Conservation (phyloP, 2,797 vertebrate genomes). For the Otolemur crassicaudatus region DNA sequence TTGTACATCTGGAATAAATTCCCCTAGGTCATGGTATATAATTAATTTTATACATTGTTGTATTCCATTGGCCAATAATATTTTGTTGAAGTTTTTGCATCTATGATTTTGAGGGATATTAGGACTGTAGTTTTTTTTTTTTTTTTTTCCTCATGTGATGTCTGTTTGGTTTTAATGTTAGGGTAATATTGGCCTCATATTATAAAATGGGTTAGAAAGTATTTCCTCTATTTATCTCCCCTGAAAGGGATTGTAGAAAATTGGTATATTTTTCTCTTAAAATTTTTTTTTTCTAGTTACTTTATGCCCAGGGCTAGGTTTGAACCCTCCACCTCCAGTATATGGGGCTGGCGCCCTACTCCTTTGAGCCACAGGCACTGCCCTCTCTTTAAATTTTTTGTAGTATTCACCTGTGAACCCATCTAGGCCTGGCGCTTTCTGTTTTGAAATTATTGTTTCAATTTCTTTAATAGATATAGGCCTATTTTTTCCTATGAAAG, state of each 20-base stretch:
- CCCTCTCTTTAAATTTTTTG: background rate
- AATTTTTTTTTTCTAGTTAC: background rate
- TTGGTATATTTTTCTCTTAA: background rate
- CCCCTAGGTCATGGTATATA: background rate
- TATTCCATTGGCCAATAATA: background rate
- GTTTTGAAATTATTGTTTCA: background rate
- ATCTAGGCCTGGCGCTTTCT: background rate
- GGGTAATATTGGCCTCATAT: background rate
- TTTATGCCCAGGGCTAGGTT: no score
- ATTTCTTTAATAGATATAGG: background rate
- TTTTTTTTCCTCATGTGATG: background rate
- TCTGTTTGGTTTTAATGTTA: background rate
- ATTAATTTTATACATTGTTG: background rate
- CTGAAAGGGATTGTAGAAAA: background rate
- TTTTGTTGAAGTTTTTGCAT: background rate
- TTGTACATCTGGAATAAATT: background rate
- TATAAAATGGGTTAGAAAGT: background rate
- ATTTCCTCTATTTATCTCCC: background rate
- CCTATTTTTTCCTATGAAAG: background rate
- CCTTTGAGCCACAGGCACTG: no score
- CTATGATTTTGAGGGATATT: background rate
- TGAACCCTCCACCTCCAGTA: no score
- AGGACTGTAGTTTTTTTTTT: background rate
- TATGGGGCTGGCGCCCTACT: no score
- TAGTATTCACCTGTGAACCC: background rate